Percentiles rank a stretch among this genome's conserved stretches.
Evolutionary conservation across 2,797 vertebrate species (phyloP).

Genomic region (Helarctos malayanus): DNA sequence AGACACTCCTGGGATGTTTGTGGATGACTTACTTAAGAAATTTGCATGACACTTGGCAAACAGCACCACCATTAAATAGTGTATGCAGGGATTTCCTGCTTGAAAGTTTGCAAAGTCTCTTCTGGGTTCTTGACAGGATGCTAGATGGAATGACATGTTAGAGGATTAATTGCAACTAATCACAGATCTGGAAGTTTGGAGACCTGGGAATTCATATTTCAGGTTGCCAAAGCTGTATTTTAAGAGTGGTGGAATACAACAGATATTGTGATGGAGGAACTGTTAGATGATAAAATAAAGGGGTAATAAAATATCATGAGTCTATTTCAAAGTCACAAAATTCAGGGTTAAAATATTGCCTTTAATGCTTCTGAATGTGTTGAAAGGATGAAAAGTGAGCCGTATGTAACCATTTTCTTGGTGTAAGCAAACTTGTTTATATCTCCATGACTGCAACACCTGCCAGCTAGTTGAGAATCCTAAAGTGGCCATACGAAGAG

Average conservation of each 20-base stretch:
- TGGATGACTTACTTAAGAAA: conserved; percentile 59
- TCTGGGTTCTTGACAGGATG: conserved; percentile 56
- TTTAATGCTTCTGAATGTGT: conserved; percentile 68
- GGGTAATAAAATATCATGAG: conserved; percentile 50
- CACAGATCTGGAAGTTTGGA: background rate
- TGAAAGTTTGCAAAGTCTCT: conserved; percentile 77
- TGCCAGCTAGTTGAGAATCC: conserved; percentile 74
- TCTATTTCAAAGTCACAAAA: conserved; percentile 73
- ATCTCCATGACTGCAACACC: conserved; percentile 66
- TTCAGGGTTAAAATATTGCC: conserved; percentile 50
- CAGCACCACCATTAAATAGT: conserved; percentile 66
- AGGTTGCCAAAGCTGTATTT: conserved; percentile 46
- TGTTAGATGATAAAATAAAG: conserved; percentile 69
- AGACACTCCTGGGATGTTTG: background rate
- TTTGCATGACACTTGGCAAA: conserved; percentile 76
- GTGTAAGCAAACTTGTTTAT: conserved; percentile 67
- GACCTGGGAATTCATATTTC: conserved; percentile 65
- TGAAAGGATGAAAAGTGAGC: conserved; percentile 68
- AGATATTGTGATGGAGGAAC: background rate
- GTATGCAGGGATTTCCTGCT: conserved; percentile 74
- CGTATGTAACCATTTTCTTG: conserved; percentile 49
- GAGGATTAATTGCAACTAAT: conserved; percentile 73
- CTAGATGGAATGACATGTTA: conserved; percentile 69
- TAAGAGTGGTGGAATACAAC: conserved; percentile 39
- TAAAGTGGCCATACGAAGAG: conserved; percentile 45